Percentiles rank a stretch among this genome's conserved stretches.
These are phyloP conservation scores for Natrix natrix DNA, from an alignment of 2,797 vertebrate genomes.

Conservation along the genomic window DNA sequence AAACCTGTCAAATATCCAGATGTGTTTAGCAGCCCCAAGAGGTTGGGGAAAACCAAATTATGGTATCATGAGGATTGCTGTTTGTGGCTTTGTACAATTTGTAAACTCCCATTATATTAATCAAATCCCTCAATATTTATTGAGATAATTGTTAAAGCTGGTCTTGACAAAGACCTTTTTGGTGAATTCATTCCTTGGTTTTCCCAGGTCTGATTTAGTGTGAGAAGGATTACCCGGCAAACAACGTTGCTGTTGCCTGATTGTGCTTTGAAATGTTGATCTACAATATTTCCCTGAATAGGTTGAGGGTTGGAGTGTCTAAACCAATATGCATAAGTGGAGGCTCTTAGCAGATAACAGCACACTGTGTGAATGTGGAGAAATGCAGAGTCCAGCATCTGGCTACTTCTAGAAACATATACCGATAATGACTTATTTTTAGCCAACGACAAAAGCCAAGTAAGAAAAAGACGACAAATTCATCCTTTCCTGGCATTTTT, in stretches of 20 bases:
- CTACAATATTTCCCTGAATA: neutral
- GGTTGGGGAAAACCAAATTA: neutral
- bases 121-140: neutral
- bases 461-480: no score
- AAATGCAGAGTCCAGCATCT: neutral
- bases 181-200: neutral
- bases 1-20: neutral
- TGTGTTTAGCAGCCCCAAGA: neutral
- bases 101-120: neutral
- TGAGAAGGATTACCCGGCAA: neutral
- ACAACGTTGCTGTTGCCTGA: neutral
- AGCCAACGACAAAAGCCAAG: neutral
- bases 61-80: neutral
- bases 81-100: neutral
- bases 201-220: neutral
- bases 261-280: neutral
- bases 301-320: neutral
- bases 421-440: neutral
- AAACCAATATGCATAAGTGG: neutral
- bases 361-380: neutral
- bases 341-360: neutral
- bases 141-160: neutral
- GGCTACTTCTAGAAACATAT: neutral
- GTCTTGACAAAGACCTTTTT: neutral
- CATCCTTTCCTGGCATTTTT: neutral